A percentile compares a stretch with the other conserved stretches of the same genome.
Evolutionary conservation across 2,113 vertebrate species (phyloP).

Genomic region (Clarias magur): DNA sequence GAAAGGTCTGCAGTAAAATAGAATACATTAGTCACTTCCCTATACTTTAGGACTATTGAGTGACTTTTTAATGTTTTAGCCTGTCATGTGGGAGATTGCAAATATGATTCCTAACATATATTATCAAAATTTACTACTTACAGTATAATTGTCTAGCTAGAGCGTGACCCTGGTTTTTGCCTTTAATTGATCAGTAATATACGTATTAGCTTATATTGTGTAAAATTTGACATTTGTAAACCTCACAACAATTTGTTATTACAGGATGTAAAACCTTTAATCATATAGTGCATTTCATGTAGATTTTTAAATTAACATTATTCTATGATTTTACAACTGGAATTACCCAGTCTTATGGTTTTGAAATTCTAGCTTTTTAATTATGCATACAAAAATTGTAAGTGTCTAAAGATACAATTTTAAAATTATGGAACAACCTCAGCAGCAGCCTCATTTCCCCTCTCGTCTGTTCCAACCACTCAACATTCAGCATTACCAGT

Average conservation of each 20-base stretch:
- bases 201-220: background rate
- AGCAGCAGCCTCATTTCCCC: too few species aligned
- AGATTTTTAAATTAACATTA: background rate
- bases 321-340: background rate
- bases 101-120: background rate
- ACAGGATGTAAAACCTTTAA: background rate
- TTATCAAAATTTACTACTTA: background rate
- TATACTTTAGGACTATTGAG: background rate
- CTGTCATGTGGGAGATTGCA: background rate
- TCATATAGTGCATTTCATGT: background rate
- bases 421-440: too few species aligned
- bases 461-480: too few species aligned
- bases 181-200: background rate
- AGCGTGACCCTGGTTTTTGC: background rate
- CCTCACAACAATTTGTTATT: too few species aligned
- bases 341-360: background rate
- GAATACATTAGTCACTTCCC: background rate
- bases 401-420: too few species aligned
- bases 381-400: background rate
- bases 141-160: background rate
- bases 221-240: too few species aligned
- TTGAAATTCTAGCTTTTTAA: background rate
- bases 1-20: background rate
- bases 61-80: background rate
- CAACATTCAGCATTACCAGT: too few species aligned